Evolutionary conservation across 2,888 invertebrate genomes (phyloP).

Genomic region (Sphaeridia pumilis): DNA sequence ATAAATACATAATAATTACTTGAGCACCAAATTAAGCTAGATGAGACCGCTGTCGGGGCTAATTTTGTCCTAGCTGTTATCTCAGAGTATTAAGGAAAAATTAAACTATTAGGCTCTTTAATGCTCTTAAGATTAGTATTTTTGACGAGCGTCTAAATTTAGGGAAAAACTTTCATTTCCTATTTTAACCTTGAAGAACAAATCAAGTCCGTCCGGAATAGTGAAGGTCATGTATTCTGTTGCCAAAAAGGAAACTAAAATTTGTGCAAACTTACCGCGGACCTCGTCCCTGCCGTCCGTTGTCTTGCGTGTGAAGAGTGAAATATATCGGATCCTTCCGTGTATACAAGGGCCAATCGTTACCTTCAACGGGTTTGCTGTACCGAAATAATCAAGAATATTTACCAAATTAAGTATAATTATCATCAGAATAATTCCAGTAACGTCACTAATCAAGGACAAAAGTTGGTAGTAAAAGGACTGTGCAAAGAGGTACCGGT

Average conservation of each 20-base stretch:
- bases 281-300: conserved; percentile 54
- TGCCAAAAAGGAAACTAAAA: too few relatives aligned
- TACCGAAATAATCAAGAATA: neutral
- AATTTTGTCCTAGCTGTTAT: too few relatives aligned
- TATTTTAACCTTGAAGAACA: too few relatives aligned
- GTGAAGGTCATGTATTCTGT: too few relatives aligned
- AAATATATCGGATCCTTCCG: conserved; percentile 76
- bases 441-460: neutral
- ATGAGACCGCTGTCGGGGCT: too few relatives aligned
- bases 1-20: neutral
- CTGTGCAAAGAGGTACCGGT: too few relatives aligned
- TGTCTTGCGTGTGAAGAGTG: conserved; percentile 71
- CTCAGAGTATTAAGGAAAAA: too few relatives aligned
- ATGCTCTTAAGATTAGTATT: too few relatives aligned
- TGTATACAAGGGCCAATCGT: conserved; percentile 78
- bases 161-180: too few relatives aligned
- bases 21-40: neutral
- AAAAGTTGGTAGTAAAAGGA: neutral
- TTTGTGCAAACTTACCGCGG: conserved; percentile 42
- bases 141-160: too few relatives aligned
- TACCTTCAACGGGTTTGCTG: conserved; percentile 50
- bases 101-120: too few relatives aligned
- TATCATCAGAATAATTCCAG: neutral
- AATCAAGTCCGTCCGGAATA: too few relatives aligned
- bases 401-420: neutral